phyloP scores from a whole-genome alignment of 2,888 invertebrate genomes.

The Hipparchia sbordonii region DNA sequence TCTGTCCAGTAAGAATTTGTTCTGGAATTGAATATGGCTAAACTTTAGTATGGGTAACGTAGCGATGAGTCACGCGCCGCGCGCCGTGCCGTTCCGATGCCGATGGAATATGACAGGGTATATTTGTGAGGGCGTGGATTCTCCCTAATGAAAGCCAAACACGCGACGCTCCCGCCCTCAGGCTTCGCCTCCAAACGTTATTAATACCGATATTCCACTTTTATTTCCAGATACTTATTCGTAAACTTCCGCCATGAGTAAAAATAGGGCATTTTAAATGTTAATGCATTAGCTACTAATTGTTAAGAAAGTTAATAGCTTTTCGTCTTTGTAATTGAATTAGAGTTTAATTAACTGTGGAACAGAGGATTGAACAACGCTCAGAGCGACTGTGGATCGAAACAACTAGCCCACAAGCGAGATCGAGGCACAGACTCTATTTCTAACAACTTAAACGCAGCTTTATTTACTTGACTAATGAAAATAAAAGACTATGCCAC shows the following conservation, averaged over 20 bases:
- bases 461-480: no score
- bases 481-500: no score
- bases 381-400: not conserved
- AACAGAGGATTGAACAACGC: not conserved
- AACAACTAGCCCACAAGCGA: no score
- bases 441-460: no score
- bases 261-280: conserved; percentile 22
- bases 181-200: conserved; percentile 40
- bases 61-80: conserved; percentile 32
- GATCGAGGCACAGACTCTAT: no score
- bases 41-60: conserved; percentile 12
- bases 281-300: conserved; percentile 22
- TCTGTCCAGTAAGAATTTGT: no score
- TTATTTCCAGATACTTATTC: conserved; percentile 30
- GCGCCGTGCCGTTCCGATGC: conserved; percentile 27
- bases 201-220: conserved; percentile 44
- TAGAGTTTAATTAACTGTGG: not conserved
- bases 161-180: conserved; percentile 66
- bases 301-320: not conserved
- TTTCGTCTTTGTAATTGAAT: not conserved
- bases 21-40: not conserved
- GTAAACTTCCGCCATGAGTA: conserved; percentile 33
- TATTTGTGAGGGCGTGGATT: conserved; percentile 57
- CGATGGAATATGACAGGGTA: conserved; percentile 44
- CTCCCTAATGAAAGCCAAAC: conserved; percentile 74